Evolutionary conservation across 2,888 invertebrate genomes (phyloP).

Genomic region (Hyposoter dolosus): DNA sequence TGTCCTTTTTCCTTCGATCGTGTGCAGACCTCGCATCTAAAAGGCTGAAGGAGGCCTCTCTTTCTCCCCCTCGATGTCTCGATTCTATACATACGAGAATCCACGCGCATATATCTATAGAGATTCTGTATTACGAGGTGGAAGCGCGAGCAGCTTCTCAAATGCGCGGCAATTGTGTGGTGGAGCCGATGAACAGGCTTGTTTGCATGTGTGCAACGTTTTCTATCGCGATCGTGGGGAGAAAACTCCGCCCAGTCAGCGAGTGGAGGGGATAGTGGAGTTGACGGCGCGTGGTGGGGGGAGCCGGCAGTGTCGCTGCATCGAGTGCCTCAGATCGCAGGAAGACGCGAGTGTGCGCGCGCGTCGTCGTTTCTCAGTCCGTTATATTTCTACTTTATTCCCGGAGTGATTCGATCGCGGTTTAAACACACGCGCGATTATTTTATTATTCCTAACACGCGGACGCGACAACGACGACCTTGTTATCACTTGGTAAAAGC

Average conservation of each 20-base stretch:
- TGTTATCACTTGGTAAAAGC: neutral
- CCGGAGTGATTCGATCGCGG: constrained; percentile 5
- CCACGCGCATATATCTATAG: neutral
- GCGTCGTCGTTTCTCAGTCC: constrained; percentile 69
- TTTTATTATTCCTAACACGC: neutral
- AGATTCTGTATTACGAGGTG: neutral
- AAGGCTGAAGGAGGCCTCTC: constrained; percentile 22
- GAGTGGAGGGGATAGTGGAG: constrained; percentile 27
- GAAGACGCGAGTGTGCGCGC: constrained; percentile 81
- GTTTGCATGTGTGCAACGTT: neutral
- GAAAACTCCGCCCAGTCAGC: constrained; percentile 52
- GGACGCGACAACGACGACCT: neutral
- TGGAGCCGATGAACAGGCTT: constrained; percentile 2
- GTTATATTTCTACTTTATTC: constrained; percentile 28
- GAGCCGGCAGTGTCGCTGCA: constrained; percentile 68
- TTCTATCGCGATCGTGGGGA: neutral
- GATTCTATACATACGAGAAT: constrained; percentile 6
- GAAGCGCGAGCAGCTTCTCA: constrained; percentile 11
- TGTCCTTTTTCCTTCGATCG: constrained; percentile 51
- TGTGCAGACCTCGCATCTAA: constrained; percentile 25
- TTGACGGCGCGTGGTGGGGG: constrained; percentile 62
- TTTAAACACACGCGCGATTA: neutral
- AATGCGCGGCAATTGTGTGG: neutral
- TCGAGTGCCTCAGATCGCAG: constrained; percentile 78
- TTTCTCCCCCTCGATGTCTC: constrained; percentile 20